phyloP scores from a whole-genome alignment of 1,140 invertebrate species.

The Solenopsis fugax region DNA sequence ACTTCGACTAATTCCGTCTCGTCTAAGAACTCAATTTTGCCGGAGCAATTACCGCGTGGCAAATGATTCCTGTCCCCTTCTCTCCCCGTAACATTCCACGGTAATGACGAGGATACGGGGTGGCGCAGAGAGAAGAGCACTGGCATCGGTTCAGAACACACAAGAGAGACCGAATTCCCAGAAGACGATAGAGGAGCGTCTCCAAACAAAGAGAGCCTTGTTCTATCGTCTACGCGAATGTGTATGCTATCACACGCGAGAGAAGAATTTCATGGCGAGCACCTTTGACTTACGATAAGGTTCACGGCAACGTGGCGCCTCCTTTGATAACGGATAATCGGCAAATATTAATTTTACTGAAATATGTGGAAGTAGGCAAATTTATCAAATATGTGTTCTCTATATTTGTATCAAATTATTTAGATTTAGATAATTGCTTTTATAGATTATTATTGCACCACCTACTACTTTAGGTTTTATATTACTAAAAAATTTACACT shows the following conservation, averaged over 20 bases:
- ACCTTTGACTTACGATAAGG: conserved; percentile 61
- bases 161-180: conserved; percentile 66
- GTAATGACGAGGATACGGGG: conserved; percentile 77
- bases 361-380: background rate
- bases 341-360: background rate
- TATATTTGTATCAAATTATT: background rate
- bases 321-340: background rate
- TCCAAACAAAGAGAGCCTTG: conserved; percentile 66
- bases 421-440: background rate
- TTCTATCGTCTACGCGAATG: conserved; percentile 57
- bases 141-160: conserved; percentile 44
- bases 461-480: background rate
- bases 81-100: conserved; percentile 71
- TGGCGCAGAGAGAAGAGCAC: background rate
- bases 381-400: background rate
- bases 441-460: background rate
- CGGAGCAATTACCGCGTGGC: conserved; percentile 76
- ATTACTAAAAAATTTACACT: background rate
- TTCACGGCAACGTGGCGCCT: conserved; percentile 37
- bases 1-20: conserved; percentile 75
- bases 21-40: conserved; percentile 80
- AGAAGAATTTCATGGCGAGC: conserved; percentile 55
- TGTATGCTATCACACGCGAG: background rate
- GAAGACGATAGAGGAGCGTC: conserved; percentile 42
- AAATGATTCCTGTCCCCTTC: conserved; percentile 75